Conservation (phyloP, 2,888 invertebrate genomes). For the Germaria angustata region DNA sequence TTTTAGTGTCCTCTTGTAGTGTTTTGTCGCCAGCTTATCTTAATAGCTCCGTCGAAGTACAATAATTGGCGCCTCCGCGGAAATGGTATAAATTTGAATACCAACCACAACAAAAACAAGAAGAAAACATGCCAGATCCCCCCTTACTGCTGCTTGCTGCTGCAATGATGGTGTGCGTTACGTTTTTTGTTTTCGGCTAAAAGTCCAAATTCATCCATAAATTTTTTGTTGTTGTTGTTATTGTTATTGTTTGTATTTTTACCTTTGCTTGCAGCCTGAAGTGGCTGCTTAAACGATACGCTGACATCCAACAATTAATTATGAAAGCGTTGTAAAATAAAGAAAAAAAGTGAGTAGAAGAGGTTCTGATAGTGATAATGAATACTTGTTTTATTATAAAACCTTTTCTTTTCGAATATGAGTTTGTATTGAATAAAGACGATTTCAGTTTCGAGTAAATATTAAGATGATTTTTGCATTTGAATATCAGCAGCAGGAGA, state of each 20-base stretch:
- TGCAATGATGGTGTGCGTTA: background rate
- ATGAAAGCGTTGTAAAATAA: slow-evolving; percentile 63
- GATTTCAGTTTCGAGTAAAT: background rate
- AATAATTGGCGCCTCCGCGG: slow-evolving; percentile 74
- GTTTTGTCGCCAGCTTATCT: slow-evolving; percentile 72
- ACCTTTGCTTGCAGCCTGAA: slow-evolving; percentile 22
- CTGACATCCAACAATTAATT: slow-evolving; percentile 67
- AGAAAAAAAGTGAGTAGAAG: slow-evolving; percentile 57
- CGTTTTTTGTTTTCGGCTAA: background rate
- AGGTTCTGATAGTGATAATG: slow-evolving; percentile 57
- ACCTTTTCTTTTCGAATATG: slow-evolving; percentile 34
- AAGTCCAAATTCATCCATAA: background rate
- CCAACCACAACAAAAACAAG: background rate
- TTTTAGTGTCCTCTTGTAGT: slow-evolving; percentile 54
- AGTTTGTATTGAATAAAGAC: background rate
- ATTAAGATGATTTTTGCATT: background rate
- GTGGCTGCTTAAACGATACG: slow-evolving; percentile 63
- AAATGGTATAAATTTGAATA: slow-evolving; percentile 48
- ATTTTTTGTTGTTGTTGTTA: slow-evolving; percentile 33
- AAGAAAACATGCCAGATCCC: background rate
- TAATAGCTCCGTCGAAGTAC: slow-evolving; percentile 73
- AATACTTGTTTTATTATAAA: slow-evolving; percentile 41
- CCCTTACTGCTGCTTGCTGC: background rate
- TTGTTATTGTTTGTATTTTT: background rate
- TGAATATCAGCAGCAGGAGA: background rate